Base-by-base conservation (phyloP, 2,888 invertebrate genomes). In the Eucera pruinosa region DNA sequence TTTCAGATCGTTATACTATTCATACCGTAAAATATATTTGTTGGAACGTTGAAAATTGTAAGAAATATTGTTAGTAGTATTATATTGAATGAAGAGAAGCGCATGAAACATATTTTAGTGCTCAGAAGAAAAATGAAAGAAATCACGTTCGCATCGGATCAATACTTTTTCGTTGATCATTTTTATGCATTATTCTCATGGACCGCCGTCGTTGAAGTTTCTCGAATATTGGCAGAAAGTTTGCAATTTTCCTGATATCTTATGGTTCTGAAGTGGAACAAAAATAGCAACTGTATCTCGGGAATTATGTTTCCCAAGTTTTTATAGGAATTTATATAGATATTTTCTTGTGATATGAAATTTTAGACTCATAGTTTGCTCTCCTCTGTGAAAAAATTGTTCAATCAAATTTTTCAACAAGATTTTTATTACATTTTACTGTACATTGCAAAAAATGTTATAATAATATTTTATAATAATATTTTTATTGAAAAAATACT, bases 221-320 rank as follows among this genome's bases (percentile, higher is more conserved):
- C 13, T 25, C 13, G 43, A 57, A 58, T 15, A 64, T 71, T 13
- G 20, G 41, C 33, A 13, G 13, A 60, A 60, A 45, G 47, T 60
- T 67, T 23, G 45, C 11, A 36, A 55, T 13, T 43, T 13, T 13
- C 7, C 4, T 33, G 30, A 27, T 57, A 39, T 6, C 20, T 20
- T 33, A 13, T 2, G 4, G 9, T 11, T 4, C 18, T 20, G 13
- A 15, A 67, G 20, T 13, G 27, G 27, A 27, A 33, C 11, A 30
- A 48, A 48, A 58, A 27, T 41, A 18, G 25, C 20, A 23, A 30
- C 25, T 13, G 48, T 23, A 25, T 25, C 13, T 18, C 6, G 20
- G 1, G 45, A 41, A 50, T 25, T 36, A 41, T 7, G 3, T 13
- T 36, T 18, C 1, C 15, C 3, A n/a, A 39, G 36, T 25, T 47